Conservation (phyloP, 1,140 invertebrate genomes). For the Bicyclus anynana region DNA sequence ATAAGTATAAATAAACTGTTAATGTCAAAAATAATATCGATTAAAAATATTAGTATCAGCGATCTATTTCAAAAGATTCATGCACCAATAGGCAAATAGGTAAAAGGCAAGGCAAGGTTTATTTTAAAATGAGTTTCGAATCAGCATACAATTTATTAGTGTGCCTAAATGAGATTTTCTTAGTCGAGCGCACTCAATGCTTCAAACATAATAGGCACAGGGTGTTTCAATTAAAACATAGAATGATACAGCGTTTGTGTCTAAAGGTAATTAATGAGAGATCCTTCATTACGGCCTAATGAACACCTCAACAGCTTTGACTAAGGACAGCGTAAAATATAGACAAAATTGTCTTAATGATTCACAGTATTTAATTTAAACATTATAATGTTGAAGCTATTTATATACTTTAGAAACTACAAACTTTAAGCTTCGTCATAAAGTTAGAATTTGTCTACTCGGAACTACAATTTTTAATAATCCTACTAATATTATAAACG, state of each 20-base stretch:
- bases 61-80: too few species aligned
- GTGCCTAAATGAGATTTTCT: neutral
- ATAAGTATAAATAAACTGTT: too few species aligned
- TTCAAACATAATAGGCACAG: slow-evolving; percentile 10
- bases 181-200: slow-evolving; percentile 2
- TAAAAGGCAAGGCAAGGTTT: neutral
- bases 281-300: slow-evolving; percentile 30
- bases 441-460: too few species aligned
- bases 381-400: too few species aligned
- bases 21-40: too few species aligned
- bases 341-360: neutral
- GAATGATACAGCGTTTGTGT: slow-evolving; percentile 48
- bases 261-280: slow-evolving; percentile 52
- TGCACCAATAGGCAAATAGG: neutral
- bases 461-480: too few species aligned
- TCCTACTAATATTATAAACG: too few species aligned
- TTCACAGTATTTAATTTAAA: neutral
- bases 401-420: too few species aligned
- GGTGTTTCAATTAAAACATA: slow-evolving; percentile 46
- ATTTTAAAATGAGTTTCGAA: neutral
- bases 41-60: too few species aligned
- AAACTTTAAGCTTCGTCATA: too few species aligned
- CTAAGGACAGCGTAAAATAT: slow-evolving; percentile 4
- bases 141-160: slow-evolving; percentile 7
- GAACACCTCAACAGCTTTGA: slow-evolving; percentile 33